Conservation (phyloP, 2,797 vertebrate genomes). For the Pseudochirops corinnae region DNA sequence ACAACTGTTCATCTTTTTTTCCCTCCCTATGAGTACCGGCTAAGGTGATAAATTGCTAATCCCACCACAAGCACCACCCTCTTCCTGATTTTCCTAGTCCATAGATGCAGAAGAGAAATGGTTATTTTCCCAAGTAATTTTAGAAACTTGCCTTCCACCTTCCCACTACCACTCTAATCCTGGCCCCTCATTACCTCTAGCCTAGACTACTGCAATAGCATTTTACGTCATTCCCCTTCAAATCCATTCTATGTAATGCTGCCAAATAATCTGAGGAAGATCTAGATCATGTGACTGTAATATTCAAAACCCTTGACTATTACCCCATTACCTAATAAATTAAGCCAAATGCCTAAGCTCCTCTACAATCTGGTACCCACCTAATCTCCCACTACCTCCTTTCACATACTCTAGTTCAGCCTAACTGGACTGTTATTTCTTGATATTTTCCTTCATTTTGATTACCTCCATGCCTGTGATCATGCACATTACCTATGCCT, state of each 20-base stretch:
- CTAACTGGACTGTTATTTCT: neutral
- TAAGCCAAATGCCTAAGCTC: neutral
- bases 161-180: neutral
- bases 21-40: neutral
- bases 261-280: neutral
- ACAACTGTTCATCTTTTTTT: neutral
- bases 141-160: neutral
- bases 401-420: neutral
- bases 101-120: no score
- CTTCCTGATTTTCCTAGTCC: neutral
- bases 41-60: neutral
- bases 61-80: neutral
- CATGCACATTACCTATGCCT: neutral
- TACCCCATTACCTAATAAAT: neutral
- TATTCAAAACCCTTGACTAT: neutral
- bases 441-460: neutral
- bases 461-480: neutral
- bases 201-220: neutral
- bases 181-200: neutral
- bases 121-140: neutral
- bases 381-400: neutral
- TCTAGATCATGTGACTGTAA: neutral
- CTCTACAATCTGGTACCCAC: neutral
- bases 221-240: neutral
- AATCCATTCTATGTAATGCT: neutral